A percentile compares a stretch with the other conserved stretches of the same genome.
These are phyloP conservation scores for Serranus cabrilla DNA, from an alignment of 2,797 vertebrate genomes.

Conservation along the genomic window DNA sequence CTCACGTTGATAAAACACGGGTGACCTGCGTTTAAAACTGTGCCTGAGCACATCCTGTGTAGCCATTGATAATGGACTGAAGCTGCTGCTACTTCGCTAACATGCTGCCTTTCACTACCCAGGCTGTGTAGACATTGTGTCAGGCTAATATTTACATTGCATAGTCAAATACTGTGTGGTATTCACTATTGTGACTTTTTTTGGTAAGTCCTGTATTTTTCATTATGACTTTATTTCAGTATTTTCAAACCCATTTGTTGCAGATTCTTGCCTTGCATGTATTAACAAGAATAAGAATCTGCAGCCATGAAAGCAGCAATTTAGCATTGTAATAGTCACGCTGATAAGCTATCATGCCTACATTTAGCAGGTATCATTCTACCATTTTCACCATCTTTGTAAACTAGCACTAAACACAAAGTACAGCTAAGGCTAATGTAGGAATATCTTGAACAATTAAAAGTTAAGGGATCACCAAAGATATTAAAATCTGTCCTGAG, in stretches of 20 bases:
- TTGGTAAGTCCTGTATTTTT: not conserved
- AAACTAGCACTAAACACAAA: too few relatives aligned
- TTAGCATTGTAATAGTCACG: too few relatives aligned
- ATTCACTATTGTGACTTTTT: not conserved
- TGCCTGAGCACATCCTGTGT: not conserved
- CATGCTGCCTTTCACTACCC: not conserved
- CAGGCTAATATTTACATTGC: not conserved
- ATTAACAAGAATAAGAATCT: not conserved
- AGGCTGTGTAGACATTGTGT: not conserved
- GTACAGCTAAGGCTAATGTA: too few relatives aligned
- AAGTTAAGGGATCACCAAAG: too few relatives aligned
- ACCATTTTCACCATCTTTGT: too few relatives aligned
- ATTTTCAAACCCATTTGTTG: too few relatives aligned
- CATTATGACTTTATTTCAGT: not conserved
- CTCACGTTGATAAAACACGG: not conserved
- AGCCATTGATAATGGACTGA: not conserved
- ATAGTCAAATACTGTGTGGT: not conserved
- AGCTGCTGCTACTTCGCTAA: not conserved
- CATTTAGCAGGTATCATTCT: too few relatives aligned
- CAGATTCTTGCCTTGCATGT: not conserved
- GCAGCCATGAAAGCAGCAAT: not conserved
- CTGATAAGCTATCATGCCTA: too few relatives aligned
- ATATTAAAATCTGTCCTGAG: not conserved
- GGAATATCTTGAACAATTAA: too few relatives aligned
- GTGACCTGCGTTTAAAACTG: not conserved